Percentiles rank a stretch among this genome's conserved stretches.
These are phyloP conservation scores for Cryptomyrus ogoouensis DNA, from an alignment of 2,113 vertebrate genomes.

Conservation along the genomic window DNA sequence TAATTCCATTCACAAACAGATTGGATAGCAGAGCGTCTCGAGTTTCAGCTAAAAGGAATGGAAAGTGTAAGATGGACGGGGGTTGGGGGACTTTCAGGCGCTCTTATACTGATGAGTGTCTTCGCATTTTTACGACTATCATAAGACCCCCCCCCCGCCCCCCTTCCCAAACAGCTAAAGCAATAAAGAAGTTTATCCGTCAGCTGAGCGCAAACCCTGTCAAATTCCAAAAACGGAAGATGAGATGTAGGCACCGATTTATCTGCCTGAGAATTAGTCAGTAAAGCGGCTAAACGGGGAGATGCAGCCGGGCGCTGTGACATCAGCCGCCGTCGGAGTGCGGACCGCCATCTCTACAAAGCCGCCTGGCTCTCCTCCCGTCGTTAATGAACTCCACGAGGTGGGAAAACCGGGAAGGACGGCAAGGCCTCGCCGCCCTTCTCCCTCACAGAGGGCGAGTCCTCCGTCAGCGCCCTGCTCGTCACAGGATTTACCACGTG, in stretches of 20 bases:
- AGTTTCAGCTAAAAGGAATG: conserved; percentile 12
- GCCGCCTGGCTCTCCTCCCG: neutral
- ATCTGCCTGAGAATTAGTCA: conserved; percentile 11
- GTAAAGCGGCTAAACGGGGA: neutral
- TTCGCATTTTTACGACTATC: neutral
- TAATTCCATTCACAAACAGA: conserved; percentile 26
- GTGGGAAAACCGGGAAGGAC: neutral
- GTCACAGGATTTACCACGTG: neutral
- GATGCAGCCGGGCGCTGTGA: neutral
- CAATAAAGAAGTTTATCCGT: neutral
- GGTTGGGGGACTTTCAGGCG: neutral
- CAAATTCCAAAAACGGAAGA: neutral
- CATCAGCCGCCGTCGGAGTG: neutral
- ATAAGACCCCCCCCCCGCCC: neutral
- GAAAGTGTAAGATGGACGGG: neutral
- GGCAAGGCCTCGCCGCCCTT: too few species aligned
- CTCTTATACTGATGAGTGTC: conserved; percentile 1
- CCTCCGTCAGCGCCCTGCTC: neutral
- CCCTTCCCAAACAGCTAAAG: neutral
- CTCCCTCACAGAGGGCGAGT: neutral
- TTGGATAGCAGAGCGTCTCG: conserved; percentile 9
- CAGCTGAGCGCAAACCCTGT: neutral
- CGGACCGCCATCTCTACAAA: neutral
- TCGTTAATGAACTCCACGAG: neutral
- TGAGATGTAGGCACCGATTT: neutral